Evolutionary conservation across 2,888 invertebrate species (phyloP).

Genomic region (Sesia bembeciformis): DNA sequence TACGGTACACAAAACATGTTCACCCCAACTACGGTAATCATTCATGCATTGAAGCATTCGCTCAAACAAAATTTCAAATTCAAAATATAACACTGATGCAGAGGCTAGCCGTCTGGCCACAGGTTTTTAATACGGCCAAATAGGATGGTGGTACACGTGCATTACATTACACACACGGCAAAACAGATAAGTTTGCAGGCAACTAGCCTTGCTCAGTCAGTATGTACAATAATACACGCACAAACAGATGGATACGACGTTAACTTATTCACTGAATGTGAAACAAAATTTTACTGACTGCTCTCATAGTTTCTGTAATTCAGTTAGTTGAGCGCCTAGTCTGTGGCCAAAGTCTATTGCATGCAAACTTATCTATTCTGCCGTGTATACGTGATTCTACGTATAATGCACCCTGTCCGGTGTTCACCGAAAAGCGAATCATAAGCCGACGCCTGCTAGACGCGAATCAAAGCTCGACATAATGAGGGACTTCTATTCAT

Average conservation of each 20-base stretch:
- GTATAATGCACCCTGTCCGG: background rate
- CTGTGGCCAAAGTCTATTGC: too few relatives aligned
- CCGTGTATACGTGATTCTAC: background rate
- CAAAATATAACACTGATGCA: constrained; percentile 45
- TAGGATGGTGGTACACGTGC: constrained; percentile 30
- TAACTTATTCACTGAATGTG: too few relatives aligned
- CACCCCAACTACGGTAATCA: constrained; percentile 21
- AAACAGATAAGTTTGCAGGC: too few relatives aligned
- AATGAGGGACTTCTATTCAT: constrained; percentile 56
- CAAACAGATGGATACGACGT: too few relatives aligned
- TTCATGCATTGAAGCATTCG: constrained; percentile 40
- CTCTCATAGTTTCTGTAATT: too few relatives aligned
- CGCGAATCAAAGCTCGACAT: constrained; percentile 53
- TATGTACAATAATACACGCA: too few relatives aligned
- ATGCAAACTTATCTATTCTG: too few relatives aligned
- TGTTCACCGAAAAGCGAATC: constrained; percentile 48
- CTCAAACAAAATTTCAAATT: constrained; percentile 62
- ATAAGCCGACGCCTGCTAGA: constrained; percentile 43
- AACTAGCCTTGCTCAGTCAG: too few relatives aligned
- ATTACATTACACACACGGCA: too few relatives aligned
- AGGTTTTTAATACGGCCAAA: constrained; percentile 68
- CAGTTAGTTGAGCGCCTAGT: too few relatives aligned
- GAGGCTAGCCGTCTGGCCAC: constrained; percentile 50
- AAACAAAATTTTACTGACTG: too few relatives aligned
- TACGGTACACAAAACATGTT: background rate